Evolutionary conservation across 2,888 invertebrate species (phyloP), one percentile per base, ranked within the genome.

Genomic region (Hedychridium roseum): DNA sequence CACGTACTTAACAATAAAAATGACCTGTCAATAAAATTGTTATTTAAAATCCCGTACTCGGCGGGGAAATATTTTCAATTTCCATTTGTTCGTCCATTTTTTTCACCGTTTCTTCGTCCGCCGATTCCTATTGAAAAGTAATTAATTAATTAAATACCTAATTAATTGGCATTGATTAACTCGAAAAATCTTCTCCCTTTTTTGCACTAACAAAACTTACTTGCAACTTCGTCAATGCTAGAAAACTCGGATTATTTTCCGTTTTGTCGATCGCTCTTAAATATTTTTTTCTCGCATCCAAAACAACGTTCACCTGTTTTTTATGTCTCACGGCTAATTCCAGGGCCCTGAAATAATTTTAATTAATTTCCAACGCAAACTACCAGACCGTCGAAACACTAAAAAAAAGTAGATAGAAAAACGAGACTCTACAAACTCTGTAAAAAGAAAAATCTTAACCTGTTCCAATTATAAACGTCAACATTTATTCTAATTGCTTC

Each of bases 261-360:
- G 80, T 69, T 68, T 85, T 85, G 15, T 81, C 82, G 32, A 85
- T 79, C 2, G 82, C 80, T 43, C 83, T 79, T 53, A 90, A 79
- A 75, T 89, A 89, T 57, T 83, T 83, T 65, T 84, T 82, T 44
- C 91, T 80, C 60, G 85, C 82, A 26, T 85, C 85, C 37, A 91
- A 74, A n/a, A 92, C 89, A 3, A 87, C 86, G 64, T 90, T 90
- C 12, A 90, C 79, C 64, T 88, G 85, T 2, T 85, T 85, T 72
- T 88, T 88, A 74, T 90, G 86, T 68, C 89, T 89, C 2, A 87
- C 74, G 0, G 90, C 89, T 51, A 91, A 77, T 65, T 91, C 90
- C 43, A 92, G 75, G 1, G 91, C 90, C 67, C 91, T 88, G 68
- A 17, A 71, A 70, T 52, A 23, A 37, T 14, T 28, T 6, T 16